These are phyloP conservation scores for Drosophila eohydei DNA, from an alignment of 2,888 invertebrate species.

Conservation along the genomic window DNA sequence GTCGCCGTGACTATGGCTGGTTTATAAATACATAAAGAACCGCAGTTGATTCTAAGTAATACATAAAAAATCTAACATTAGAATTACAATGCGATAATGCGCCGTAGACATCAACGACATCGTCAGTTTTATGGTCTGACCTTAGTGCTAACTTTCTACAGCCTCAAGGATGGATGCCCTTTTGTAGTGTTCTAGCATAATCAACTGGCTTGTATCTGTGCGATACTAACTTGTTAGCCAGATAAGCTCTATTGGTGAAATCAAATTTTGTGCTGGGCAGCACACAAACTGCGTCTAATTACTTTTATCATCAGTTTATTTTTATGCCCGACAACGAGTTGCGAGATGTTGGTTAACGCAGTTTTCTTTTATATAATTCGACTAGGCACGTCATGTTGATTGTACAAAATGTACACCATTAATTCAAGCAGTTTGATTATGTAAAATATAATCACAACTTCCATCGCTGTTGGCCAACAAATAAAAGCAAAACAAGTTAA, in stretches of 20 bases:
- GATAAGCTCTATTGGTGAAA: slow-evolving; percentile 19
- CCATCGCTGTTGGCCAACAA: slow-evolving; percentile 9
- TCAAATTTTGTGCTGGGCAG: slow-evolving; percentile 21
- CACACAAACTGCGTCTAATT: slow-evolving; percentile 13
- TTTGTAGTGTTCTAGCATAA: background rate
- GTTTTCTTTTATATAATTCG: slow-evolving; percentile 14
- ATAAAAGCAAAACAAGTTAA: slow-evolving; percentile 3
- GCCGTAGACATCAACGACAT: slow-evolving; percentile 20
- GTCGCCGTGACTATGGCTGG: slow-evolving; percentile 48
- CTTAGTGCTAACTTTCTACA: slow-evolving; percentile 3
- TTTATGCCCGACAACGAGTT: slow-evolving; percentile 1
- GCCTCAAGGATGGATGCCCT: background rate
- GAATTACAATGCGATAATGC: slow-evolving; percentile 41
- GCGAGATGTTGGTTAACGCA: slow-evolving; percentile 21
- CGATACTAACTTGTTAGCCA: background rate
- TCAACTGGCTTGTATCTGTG: background rate
- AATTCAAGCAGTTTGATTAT: slow-evolving; percentile 27
- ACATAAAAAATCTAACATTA: slow-evolving; percentile 52
- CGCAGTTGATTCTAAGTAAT: slow-evolving; percentile 64
- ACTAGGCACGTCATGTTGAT: slow-evolving; percentile 28
- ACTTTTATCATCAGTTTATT: slow-evolving; percentile 18
- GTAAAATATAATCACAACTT: slow-evolving; percentile 21
- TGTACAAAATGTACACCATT: slow-evolving; percentile 36
- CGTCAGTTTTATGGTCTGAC: background rate
- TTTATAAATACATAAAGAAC: slow-evolving; percentile 67